phyloP scores from a whole-genome alignment of 2,888 invertebrate genomes.

The Sericinus montela region DNA sequence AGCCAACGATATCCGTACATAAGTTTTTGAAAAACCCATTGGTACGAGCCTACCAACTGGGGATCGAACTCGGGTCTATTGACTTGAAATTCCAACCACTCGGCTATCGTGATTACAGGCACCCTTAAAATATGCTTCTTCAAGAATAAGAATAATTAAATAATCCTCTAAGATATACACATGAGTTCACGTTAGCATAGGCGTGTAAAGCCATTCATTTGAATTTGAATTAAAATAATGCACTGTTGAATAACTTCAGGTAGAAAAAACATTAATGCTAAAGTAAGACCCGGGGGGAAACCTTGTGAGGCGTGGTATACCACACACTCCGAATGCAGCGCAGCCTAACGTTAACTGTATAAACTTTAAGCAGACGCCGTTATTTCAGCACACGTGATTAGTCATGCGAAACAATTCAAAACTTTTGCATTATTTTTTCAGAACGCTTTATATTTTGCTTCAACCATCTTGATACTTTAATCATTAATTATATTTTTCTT shows the following conservation, averaged over 20 bases:
- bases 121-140: no score
- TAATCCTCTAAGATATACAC: no score
- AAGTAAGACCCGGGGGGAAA: slow-evolving; percentile 2
- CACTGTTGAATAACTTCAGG: background rate
- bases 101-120: no score
- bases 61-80: no score
- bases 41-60: no score
- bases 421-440: slow-evolving; percentile 4
- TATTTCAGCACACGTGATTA: slow-evolving; percentile 12
- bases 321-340: slow-evolving; percentile 3
- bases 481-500: no score
- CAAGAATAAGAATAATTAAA: no score
- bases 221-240: slow-evolving; percentile 3
- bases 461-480: no score
- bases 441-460: background rate
- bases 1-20: no score
- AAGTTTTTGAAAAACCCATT: no score
- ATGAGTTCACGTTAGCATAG: no score
- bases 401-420: slow-evolving; percentile 10
- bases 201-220: background rate
- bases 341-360: slow-evolving; percentile 9
- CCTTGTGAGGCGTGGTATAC: slow-evolving; percentile 1
- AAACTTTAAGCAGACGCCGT: slow-evolving; percentile 12
- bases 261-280: slow-evolving; percentile 3
- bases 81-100: no score